Evolutionary conservation across 2,113 vertebrate genomes (phyloP).

Genomic region (Oceanodroma tethys): DNA sequence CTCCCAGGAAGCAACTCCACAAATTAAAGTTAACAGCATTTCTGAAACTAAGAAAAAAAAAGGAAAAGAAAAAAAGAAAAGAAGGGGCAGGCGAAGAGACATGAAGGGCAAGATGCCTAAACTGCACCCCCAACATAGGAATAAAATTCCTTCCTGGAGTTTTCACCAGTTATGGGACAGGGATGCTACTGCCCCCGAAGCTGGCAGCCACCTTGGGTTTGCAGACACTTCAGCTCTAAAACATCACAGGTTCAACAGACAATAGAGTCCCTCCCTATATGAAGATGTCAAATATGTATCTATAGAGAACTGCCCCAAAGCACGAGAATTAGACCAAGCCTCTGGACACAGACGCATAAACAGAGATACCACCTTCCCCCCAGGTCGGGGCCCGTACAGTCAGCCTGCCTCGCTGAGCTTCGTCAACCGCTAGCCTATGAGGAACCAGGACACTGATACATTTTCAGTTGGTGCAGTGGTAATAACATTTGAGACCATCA

Average conservation of each 20-base stretch:
- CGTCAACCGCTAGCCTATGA: neutral
- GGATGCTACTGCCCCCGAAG: neutral
- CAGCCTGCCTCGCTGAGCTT: neutral
- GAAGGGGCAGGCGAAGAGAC: neutral
- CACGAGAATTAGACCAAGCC: neutral
- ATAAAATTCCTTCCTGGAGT: neutral
- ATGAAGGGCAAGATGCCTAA: neutral
- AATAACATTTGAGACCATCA: neutral
- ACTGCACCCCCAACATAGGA: rapidly evolving
- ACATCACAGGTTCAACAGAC: neutral
- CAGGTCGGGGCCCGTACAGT: neutral
- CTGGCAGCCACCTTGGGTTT: neutral
- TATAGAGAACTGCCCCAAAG: neutral
- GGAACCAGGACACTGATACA: neutral
- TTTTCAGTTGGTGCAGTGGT: neutral
- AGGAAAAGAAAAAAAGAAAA: neutral
- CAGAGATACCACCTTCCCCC: neutral
- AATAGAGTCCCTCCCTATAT: neutral
- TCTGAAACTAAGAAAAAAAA: slow-evolving; percentile 49
- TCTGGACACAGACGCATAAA: neutral
- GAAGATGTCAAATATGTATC: neutral
- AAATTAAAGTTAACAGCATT: slow-evolving; percentile 74
- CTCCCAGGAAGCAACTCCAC: slow-evolving; percentile 69
- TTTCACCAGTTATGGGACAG: neutral
- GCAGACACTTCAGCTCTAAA: neutral